Evolutionary conservation across 2,113 vertebrate species (phyloP).

Genomic region (Pseudorasbora parva): DNA sequence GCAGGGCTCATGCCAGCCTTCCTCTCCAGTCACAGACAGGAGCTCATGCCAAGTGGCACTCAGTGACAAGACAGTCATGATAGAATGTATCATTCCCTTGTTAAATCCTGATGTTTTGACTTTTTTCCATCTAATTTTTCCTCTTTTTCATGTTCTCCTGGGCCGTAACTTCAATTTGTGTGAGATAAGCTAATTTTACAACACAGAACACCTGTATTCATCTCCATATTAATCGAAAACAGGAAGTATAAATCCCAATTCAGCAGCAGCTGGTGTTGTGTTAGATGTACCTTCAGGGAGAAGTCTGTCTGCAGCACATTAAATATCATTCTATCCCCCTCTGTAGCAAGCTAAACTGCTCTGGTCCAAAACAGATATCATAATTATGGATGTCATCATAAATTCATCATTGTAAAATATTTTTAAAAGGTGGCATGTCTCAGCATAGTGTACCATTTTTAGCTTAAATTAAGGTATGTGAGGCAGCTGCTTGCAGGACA

Average conservation of each 20-base stretch:
- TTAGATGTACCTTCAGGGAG: constrained; percentile 80
- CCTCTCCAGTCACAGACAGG: constrained; percentile 68
- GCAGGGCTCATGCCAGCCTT: constrained; percentile 58
- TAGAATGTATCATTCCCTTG: constrained; percentile 33
- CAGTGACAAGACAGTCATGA: constrained; percentile 51
- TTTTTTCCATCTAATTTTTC: constrained; percentile 29
- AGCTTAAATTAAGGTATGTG: background rate
- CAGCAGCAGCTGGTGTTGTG: constrained; percentile 77
- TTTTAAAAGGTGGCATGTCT: constrained; percentile 72
- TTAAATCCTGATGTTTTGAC: constrained; percentile 69
- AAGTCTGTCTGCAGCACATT: constrained; percentile 74
- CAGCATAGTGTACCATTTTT: constrained; percentile 45
- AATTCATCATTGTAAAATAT: constrained; percentile 78
- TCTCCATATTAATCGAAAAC: constrained; percentile 84
- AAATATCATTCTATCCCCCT: constrained; percentile 73
- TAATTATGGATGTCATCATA: constrained; percentile 77
- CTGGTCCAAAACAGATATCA: constrained; percentile 75
- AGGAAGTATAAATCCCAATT: constrained; percentile 83
- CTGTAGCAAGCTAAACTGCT: constrained; percentile 56
- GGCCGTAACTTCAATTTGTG: constrained; percentile 81
- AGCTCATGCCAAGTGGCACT: constrained; percentile 63
- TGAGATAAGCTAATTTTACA: constrained; percentile 81
- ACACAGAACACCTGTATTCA: constrained; percentile 80
- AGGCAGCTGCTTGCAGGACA: background rate
- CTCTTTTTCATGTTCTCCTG: constrained; percentile 61